A percentile compares a stretch with the other conserved stretches of the same genome.
Evolutionary conservation across 2,888 invertebrate species (phyloP).

Genomic region (Mycalesis mineus): DNA sequence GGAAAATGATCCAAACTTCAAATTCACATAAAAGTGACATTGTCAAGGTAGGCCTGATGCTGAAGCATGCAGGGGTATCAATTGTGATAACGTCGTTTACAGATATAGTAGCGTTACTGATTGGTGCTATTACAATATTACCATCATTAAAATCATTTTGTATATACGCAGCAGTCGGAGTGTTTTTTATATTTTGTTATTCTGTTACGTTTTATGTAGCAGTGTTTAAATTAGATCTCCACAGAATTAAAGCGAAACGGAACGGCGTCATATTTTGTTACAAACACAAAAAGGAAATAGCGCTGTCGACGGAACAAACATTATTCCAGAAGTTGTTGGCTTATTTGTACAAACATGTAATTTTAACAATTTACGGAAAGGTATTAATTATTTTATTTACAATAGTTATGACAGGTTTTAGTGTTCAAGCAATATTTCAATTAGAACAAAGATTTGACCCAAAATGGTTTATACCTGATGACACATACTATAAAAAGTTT

Average conservation of each 20-base stretch:
- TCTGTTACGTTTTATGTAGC: conserved; percentile 90
- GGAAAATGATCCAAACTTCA: conserved; percentile 80
- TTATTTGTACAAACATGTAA: conserved; percentile 79
- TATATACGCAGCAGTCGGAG: conserved; percentile 87
- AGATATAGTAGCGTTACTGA: conserved; percentile 87
- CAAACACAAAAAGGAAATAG: conserved; percentile 75
- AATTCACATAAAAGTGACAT: conserved; percentile 75
- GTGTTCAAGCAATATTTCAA: conserved; percentile 79
- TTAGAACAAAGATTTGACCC: conserved; percentile 89
- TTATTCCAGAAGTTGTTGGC: conserved; percentile 79
- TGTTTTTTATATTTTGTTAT: conserved; percentile 85
- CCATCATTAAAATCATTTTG: conserved; percentile 90
- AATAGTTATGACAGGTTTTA: conserved; percentile 77
- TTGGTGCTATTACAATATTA: conserved; percentile 87
- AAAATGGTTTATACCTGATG: conserved; percentile 86
- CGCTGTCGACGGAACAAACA: conserved; percentile 75
- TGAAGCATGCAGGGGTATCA: conserved; percentile 89
- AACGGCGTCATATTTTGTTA: conserved; percentile 84
- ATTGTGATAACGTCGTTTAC: conserved; percentile 91
- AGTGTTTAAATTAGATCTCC: conserved; percentile 84
- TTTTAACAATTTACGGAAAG: conserved; percentile 83
- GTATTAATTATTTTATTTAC: conserved; percentile 80
- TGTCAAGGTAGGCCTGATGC: conserved; percentile 82
- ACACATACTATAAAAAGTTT: conserved; percentile 82
- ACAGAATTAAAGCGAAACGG: conserved; percentile 78